These are phyloP conservation scores for Lucifuga dentata DNA, from an alignment of 2,113 vertebrate species.

Conservation along the genomic window DNA sequence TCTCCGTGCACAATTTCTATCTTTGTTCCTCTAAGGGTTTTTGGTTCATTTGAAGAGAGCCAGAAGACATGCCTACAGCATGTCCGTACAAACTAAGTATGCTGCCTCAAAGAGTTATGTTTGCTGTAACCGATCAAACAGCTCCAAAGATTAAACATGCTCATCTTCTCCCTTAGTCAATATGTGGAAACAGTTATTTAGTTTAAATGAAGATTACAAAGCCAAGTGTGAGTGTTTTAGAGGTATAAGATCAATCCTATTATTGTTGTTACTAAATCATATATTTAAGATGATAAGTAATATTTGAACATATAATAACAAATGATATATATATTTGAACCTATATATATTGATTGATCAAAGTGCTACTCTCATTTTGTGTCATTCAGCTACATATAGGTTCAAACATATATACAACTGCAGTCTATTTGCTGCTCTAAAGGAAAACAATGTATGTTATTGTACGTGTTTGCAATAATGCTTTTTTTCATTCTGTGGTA, in stretches of 20 bases:
- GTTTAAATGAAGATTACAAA: background rate
- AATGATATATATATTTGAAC: no score
- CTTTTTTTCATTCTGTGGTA: conserved; percentile 26
- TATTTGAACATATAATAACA: no score
- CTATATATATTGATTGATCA: conserved; percentile 46
- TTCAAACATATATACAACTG: conserved; percentile 39
- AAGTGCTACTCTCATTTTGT: conserved; percentile 57
- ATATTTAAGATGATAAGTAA: background rate
- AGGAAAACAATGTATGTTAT: conserved; percentile 10
- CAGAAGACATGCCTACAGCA: conserved; percentile 65
- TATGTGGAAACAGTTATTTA: conserved; percentile 30
- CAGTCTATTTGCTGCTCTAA: conserved; percentile 34
- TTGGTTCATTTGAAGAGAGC: conserved; percentile 71
- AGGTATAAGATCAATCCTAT: background rate
- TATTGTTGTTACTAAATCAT: background rate
- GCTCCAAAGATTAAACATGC: conserved; percentile 40
- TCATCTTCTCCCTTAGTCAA: no score
- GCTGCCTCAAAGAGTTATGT: conserved; percentile 37
- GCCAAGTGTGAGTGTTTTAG: conserved; percentile 10
- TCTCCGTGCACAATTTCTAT: conserved; percentile 56
- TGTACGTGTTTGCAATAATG: conserved; percentile 36
- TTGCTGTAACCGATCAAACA: conserved; percentile 71
- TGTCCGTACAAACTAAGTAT: conserved; percentile 63
- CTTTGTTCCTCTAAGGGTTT: conserved; percentile 67
- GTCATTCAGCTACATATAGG: conserved; percentile 42